Evolutionary conservation across 2,113 vertebrate species (phyloP), one percentile per base, ranked within the genome.

Genomic region (Megatriorchis doriae): DNA sequence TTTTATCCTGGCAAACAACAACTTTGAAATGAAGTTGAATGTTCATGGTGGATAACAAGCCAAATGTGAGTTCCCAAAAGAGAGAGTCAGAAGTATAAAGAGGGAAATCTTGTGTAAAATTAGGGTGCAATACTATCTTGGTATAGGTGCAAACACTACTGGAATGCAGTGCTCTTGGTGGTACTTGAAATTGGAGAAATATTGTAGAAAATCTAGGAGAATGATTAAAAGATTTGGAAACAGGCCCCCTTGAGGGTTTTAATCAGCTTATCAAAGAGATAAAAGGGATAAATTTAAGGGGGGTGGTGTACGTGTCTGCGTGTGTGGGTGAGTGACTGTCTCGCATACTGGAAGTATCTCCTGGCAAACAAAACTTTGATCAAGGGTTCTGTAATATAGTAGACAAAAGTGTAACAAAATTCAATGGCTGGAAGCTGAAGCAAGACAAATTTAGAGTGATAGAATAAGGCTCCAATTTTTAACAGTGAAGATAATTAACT

Each of bases 301-400:
- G 62, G 38, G 13, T 31, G 21, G n/a, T 63, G 26, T 85, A 67
- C 1, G 1, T 74, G 68, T 11, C 84, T 40, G 7, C 3, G 7
- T 71, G 34, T 61, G 53, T 75, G 91, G 65, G 61, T 93, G 84
- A 94, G 52, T 34, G 66, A 70, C 78, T 94, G 78, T 90, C 48
- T 62, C 48, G 16, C 81, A 66, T 68, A 36, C 53, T 65, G 48
- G 34, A 94, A 95, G 43, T 61, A 85, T 91, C 31, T 95, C 48
- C 84, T 95, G 70, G 81, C 61, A 94, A 96, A 61, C 34, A 94
- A 94, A 96, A 95, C 67, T 94, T 96, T 94, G 85, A 92, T 93
- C 92, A 95, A 94, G 67, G 29, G 13, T 55, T 90, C 67, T 88
- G 18, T 83, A 80, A 94, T 70, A 80, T 5, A 70, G 32, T 40